Evolutionary conservation across 23 tunicate genomes (phyloP), one percentile per base, ranked within the genome.

Genomic region (Phallusia fumigata): DNA sequence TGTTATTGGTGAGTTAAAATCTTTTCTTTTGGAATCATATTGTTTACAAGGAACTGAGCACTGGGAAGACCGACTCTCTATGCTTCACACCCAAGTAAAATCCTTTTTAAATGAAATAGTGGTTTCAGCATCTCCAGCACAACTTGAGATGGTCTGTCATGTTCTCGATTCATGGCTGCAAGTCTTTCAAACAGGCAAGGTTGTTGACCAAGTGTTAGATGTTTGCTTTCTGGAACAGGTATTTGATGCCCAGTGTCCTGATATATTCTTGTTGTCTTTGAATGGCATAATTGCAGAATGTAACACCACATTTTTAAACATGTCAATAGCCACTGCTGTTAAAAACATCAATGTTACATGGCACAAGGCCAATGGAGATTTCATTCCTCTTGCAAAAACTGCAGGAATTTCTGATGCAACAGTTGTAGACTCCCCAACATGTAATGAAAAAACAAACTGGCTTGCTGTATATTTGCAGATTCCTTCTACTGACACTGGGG

Each of bases 91-190:
- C 10, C 85, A 84, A 53, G 52, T 76, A 0, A 89, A 89, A 36
- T 5, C 52, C 32, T 35, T 45, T 19, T 5, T 84, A 2, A 51
- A 74, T 6, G 21, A 49, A 30, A 22, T 89, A 21, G 34, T 65
- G 16, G 31, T 58, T 0, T 28, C 65, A 8, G 21, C 58, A 6
- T 33, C 82, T 33, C 69, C 79, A 31, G 32, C 53, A 26, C 82
- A 80, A 31, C 45, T 89, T 44, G 94, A 89, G 80, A 50, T 89
- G 53, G 32, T 84, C 0, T 36, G 33, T 0, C 94, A 89, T 53
- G 32, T 74, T n/a, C 30, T 76, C n/a, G 94, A 89, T 76, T 84
- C 88, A 2, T 89, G 94, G 94, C 19, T 89, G n/a, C 49, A 45
- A 31, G 58, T 83, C 16, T 44, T 84, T 30, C 33, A 80, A 30